Base-by-base conservation (phyloP, 2,888 invertebrate species). In the Drosophila kambysellisi region DNA sequence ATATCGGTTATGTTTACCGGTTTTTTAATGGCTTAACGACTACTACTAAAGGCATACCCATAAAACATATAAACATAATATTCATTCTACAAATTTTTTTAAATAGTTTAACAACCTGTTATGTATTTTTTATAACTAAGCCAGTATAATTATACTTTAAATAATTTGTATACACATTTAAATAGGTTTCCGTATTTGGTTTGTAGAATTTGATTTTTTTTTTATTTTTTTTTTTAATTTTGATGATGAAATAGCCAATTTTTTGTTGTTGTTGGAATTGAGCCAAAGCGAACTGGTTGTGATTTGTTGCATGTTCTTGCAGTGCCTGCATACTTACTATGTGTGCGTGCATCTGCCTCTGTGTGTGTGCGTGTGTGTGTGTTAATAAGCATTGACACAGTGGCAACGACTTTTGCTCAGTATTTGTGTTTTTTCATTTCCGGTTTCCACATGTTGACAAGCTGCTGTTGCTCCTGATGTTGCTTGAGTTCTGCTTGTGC, bases 361-460 rank as follows among this genome's bases (percentile, higher is more conserved):
- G 51, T 11, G 58, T 52, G 56, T 37, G 39, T 43, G 37, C 29
- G 48, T 25, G 68, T 73, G 70, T 73, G 70, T 81, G 82, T 83
- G 88, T 84, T 89, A 87, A 87, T 89, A 84, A 84, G 89, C 84
- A 86, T 72, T 72, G 78, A 70, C 73, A 81, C 79, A 88, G 79
- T 81, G 83, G 88, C 88, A 88, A 85, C 84, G 81, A 86, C 76
- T 85, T 70, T 74, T 83, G 88, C 83, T 77, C 65, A 76, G 78
- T 90, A 81, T 91, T 87, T 90, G 88, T 84, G 79, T 86, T 88
- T 82, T 82, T 82, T 87, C 85, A 90, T 90, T 90, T 91, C 91
- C 91, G 90, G 90, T 80, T 89, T 83, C 78, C 81, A 90, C 81
- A 87, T 86, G 82, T 87, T 86, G 81, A 88, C 90, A 86, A 81